Evolutionary conservation across 2,888 invertebrate genomes (phyloP), one percentile per base, ranked within the genome.

Genomic region (Pedicia rivosa): DNA sequence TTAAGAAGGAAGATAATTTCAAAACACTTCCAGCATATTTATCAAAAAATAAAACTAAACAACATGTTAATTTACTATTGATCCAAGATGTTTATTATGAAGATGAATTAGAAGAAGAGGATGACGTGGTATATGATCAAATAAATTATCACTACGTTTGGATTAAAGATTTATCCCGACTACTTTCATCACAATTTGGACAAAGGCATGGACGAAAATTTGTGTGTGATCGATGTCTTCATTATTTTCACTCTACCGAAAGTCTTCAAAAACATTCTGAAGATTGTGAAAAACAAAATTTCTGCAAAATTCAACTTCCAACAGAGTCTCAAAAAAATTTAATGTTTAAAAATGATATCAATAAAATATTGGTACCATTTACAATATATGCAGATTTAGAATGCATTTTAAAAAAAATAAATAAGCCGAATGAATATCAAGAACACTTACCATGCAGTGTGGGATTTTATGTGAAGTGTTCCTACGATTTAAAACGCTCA

Each of bases 391-490:
- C 45, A 20, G 47, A 47, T 36, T 17, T 46, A 9, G 45, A 46
- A 28, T 40, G 40, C 32, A 9, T 46, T 13, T 20, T 44, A 24
- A 19, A 35, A 15, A 25, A 24, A 25, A n/a, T 17, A 22, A 24
- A 22, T 9, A 24, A 34, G 35, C 28, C 25, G 35, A 24, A 15
- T 10, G 5, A 29, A 33, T 8, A 31, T 35, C 26, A 42, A 12
- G 28, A 35, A 15, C 48, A 48, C 40, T 28, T 42, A 19, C 43
- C 46, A 2, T 44, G 34, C 28, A 44, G 44, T 35, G 34, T 46
- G 12, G 46, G 41, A 2, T 46, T 45, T 37, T 48, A 46, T 35
- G 26, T 47, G 3, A 43, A 48, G 29, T 49, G 47, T 38, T 36
- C 35, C 8, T 46, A 40, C 26, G 42, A 46, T 26, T 44, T 45